These are phyloP conservation scores for Fulica atra DNA, from an alignment of 2,113 vertebrate genomes.

Conservation along the genomic window DNA sequence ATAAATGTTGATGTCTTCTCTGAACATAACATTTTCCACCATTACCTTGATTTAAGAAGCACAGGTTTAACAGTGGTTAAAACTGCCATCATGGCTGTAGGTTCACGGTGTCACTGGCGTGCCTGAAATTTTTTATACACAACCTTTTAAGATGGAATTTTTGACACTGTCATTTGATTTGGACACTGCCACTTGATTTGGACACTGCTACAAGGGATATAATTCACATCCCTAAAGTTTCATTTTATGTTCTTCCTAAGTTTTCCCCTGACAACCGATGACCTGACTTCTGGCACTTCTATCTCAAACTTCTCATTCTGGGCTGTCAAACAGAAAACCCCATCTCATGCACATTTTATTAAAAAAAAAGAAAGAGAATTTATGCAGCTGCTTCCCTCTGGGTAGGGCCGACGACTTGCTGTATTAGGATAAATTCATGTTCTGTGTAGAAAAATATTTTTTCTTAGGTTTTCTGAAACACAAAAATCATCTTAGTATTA, in stretches of 20 bases:
- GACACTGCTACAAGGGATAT: neutral
- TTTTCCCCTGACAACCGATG: neutral
- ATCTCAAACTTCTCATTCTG: neutral
- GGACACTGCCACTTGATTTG: neutral
- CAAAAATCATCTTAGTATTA: neutral
- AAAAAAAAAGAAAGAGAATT: neutral
- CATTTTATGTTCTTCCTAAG: neutral
- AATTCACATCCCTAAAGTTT: neutral
- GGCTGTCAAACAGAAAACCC: neutral
- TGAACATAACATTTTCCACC: neutral
- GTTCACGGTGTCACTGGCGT: neutral
- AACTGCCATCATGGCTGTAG: neutral
- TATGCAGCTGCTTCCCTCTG: neutral
- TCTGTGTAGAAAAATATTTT: neutral
- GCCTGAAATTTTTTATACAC: neutral
- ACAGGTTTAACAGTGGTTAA: neutral
- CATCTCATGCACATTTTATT: neutral
- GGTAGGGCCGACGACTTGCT: neutral
- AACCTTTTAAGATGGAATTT: neutral
- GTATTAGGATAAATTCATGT: neutral
- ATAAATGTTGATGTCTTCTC: neutral
- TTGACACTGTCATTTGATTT: neutral
- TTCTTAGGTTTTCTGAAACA: neutral
- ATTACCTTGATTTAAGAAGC: neutral
- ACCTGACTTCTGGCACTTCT: neutral